Evolutionary conservation across 2,797 vertebrate genomes (phyloP).

Genomic region (Microctenopoma lineatum): DNA sequence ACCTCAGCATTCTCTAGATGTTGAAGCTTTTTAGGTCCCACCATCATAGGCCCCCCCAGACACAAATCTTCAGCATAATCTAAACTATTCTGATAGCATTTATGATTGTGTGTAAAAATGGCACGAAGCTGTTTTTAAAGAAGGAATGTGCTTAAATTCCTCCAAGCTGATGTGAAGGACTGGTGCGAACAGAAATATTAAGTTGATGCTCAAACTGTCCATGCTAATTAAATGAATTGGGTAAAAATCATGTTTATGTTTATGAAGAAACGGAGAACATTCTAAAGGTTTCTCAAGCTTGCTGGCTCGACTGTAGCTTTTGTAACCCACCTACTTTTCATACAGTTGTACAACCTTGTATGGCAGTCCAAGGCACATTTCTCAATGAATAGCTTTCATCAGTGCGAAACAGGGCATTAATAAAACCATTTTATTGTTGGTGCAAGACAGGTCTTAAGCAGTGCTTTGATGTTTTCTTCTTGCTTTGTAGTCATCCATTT

Average conservation of each 20-base stretch:
- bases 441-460: background rate
- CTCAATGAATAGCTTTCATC: background rate
- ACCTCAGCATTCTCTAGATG: slow-evolving; percentile 56
- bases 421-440: background rate
- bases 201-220: too few species aligned
- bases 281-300: too few species aligned
- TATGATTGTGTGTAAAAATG: background rate
- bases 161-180: too few species aligned
- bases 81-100: slow-evolving; percentile 17
- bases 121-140: too few species aligned
- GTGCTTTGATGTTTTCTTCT: slow-evolving; percentile 5
- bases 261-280: too few species aligned
- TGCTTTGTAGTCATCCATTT: slow-evolving; percentile 15
- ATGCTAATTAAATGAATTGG: too few species aligned
- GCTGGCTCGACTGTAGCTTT: background rate
- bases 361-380: slow-evolving; percentile 7
- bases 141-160: too few species aligned
- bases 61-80: slow-evolving; percentile 5
- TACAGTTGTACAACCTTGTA: slow-evolving; percentile 30
- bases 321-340: slow-evolving; percentile 6
- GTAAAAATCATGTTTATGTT: too few species aligned
- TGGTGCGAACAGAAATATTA: too few species aligned
- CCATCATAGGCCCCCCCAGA: background rate
- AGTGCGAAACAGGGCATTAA: background rate
- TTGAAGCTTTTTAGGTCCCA: slow-evolving; percentile 35